phyloP scores from a whole-genome alignment of 2,113 vertebrate genomes.

The Menidia beryllina region DNA sequence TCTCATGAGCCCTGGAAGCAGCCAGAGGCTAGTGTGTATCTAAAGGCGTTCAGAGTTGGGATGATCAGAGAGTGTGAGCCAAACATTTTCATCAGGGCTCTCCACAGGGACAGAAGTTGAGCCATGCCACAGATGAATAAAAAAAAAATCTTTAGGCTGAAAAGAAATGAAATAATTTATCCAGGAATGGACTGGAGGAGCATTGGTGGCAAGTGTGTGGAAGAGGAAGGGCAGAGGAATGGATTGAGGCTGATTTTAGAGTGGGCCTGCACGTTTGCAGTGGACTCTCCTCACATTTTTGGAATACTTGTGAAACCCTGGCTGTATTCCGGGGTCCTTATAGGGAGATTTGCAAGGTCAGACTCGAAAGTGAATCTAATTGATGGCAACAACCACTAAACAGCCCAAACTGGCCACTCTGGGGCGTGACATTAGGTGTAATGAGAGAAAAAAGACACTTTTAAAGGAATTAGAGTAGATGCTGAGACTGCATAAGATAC shows the following conservation, averaged over 20 bases:
- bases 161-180: slow-evolving; percentile 75
- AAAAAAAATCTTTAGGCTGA: slow-evolving; percentile 52
- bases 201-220: slow-evolving; percentile 63
- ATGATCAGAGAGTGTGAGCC: slow-evolving; percentile 74
- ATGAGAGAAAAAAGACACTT: not conserved
- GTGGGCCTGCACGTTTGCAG: slow-evolving; percentile 71
- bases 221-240: slow-evolving; percentile 61
- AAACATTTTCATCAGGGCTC: slow-evolving; percentile 68
- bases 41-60: slow-evolving; percentile 58
- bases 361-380: not conserved
- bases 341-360: not conserved
- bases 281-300: slow-evolving; percentile 57
- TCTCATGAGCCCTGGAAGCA: slow-evolving; percentile 53
- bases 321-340: not conserved
- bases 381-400: not conserved
- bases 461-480: not conserved
- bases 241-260: slow-evolving; percentile 71
- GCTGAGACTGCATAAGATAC: not conserved
- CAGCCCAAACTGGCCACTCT: not conserved
- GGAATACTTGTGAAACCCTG: slow-evolving; percentile 25
- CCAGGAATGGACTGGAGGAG: slow-evolving; percentile 65
- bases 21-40: slow-evolving; percentile 65
- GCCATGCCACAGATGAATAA: slow-evolving; percentile 45
- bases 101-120: slow-evolving; percentile 63
- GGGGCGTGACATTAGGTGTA: not conserved